Percentiles rank a stretch among this genome's conserved stretches.
Conservation (phyloP, 2,797 vertebrate species). For the Malacoctenus gilli region DNA sequence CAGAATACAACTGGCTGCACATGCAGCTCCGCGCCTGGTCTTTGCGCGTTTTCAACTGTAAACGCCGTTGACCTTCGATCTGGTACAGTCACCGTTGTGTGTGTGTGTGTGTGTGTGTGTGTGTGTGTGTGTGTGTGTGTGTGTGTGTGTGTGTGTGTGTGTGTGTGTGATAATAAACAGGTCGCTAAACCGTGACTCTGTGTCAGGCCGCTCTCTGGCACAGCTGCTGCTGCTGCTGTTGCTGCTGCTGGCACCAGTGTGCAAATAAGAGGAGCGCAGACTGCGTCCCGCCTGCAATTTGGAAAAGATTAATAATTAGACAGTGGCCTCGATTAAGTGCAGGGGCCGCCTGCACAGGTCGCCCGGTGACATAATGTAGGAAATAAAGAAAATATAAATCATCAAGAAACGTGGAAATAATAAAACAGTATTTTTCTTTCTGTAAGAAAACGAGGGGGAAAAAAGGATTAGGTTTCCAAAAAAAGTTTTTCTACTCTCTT, state of each 20-base stretch:
- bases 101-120: no score
- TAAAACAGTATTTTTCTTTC: background rate
- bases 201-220: conserved; percentile 15
- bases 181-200: background rate
- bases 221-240: conserved; percentile 10
- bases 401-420: background rate
- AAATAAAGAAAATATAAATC: background rate
- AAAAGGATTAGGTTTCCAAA: no score
- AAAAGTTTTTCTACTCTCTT: no score
- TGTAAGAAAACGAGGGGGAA: no score
- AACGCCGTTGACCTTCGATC: no score
- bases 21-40: no score
- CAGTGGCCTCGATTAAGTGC: conserved; percentile 33
- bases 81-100: no score
- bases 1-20: no score
- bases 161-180: background rate
- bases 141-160: no score
- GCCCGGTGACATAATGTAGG: background rate
- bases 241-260: conserved; percentile 9
- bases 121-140: no score
- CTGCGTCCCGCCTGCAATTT: conserved; percentile 6
- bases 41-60: no score
- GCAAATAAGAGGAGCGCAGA: conserved; percentile 9
- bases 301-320: conserved; percentile 57
- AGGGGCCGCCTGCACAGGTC: background rate